A percentile compares a stretch with the other conserved stretches of the same genome.
Conservation (phyloP, 2,888 invertebrate species). For the Hipparchia semele region DNA sequence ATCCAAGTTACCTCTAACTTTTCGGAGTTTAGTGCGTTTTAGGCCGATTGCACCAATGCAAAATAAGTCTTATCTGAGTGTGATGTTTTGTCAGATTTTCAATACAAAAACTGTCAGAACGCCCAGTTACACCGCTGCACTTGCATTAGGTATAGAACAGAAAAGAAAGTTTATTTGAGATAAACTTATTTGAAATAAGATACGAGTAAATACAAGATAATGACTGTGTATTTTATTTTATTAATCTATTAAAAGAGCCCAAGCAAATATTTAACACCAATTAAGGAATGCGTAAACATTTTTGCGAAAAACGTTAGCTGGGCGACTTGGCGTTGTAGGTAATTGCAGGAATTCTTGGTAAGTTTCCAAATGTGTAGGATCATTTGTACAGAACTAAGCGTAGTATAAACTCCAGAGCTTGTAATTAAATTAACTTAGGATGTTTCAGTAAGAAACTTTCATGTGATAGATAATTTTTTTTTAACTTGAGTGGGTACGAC, state of each 20-base stretch:
- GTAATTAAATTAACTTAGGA: conserved; percentile 14
- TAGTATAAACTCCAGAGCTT: neutral
- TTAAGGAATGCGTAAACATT: conserved; percentile 4
- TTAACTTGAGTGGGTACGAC: too few relatives aligned
- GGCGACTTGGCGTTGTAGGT: neutral
- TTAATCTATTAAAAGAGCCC: neutral
- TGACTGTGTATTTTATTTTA: neutral
- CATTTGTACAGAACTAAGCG: conserved; percentile 6
- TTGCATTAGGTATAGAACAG: too few relatives aligned
- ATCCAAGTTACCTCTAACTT: too few relatives aligned
- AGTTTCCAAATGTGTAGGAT: conserved; percentile 12
- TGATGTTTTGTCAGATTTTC: too few relatives aligned
- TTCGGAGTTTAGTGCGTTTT: too few relatives aligned
- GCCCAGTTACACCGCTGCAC: too few relatives aligned
- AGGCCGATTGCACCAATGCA: too few relatives aligned
- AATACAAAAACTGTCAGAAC: too few relatives aligned
- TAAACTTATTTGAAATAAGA: neutral
- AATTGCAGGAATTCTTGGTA: conserved; percentile 16
- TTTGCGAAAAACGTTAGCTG: conserved; percentile 8
- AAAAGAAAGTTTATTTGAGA: too few relatives aligned
- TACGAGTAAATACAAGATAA: neutral
- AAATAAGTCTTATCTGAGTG: too few relatives aligned
- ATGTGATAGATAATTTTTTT: too few relatives aligned
- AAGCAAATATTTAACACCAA: neutral
- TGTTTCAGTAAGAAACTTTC: neutral